Percentiles rank a stretch among this genome's conserved stretches.
phyloP scores from a whole-genome alignment of 1,140 invertebrate species.

The Pinna nobilis region DNA sequence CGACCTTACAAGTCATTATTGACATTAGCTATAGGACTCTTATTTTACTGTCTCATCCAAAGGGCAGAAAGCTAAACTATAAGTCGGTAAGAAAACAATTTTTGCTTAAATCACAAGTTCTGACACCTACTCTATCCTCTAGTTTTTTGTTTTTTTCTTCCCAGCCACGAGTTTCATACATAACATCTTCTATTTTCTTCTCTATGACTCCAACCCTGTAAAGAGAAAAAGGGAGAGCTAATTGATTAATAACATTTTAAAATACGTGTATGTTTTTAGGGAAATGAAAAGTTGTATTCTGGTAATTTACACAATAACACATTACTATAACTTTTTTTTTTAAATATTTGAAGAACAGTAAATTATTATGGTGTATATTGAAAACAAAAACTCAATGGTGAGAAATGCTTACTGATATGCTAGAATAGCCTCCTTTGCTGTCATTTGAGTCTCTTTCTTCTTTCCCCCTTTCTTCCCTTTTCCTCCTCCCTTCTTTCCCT shows the following conservation, averaged over 20 bases:
- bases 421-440: constrained; percentile 70
- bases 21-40: no score
- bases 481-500: constrained; percentile 53
- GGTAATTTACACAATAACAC: no score
- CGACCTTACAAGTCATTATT: no score
- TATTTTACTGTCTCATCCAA: no score
- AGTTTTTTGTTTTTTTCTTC: constrained; percentile 70
- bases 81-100: background rate
- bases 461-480: constrained; percentile 65
- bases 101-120: background rate
- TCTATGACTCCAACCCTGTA: constrained; percentile 70
- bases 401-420: constrained; percentile 68
- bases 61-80: no score
- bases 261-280: no score
- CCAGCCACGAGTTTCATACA: constrained; percentile 69
- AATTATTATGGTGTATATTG: background rate
- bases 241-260: constrained; percentile 3
- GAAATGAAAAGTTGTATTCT: no score
- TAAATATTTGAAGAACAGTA: no score
- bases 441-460: constrained; percentile 69
- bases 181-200: constrained; percentile 70
- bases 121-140: constrained; percentile 63
- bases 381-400: background rate
- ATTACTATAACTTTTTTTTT: no score
- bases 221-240: constrained; percentile 2